Evolutionary conservation across 2,888 invertebrate species (phyloP), one percentile per base, ranked within the genome.

Genomic region (Arenicola marina): DNA sequence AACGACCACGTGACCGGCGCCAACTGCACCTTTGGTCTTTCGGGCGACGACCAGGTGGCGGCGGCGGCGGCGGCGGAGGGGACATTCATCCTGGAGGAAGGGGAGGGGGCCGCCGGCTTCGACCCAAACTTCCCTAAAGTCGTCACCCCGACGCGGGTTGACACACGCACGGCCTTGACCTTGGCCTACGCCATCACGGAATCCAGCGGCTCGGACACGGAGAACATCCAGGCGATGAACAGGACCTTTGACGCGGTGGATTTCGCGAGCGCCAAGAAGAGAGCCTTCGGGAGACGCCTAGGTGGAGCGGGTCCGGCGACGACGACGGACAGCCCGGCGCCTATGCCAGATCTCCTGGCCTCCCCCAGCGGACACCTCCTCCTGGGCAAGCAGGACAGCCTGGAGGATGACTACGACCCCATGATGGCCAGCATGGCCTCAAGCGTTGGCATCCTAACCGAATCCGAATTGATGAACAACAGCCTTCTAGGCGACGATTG

Each of bases 111-210:
- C n/a, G n/a, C n/a, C n/a, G n/a, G n/a, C 11, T 29, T 24, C 21
- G 53, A 29, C 21, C 4, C 26, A 28, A 24, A 26, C n/a, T 28
- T 57, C n/a, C 29, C 31, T 4, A n/a, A 4, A 7, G 46, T 45
- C 44, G 18, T 21, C n/a, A 4, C 34, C 15, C 43, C 51, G n/a
- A 28, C 33, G 21, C n/a, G 59, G 7, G 56, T 66, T 3, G 66
- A 66, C 34, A 21, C 59, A 15, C 51, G 46, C 38, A 60, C 59
- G 15, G 66, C 66, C n/a, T 48, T 60, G 26, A 66, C 66, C n/a
- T 45, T 66, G 33, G 57, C 66, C 31, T 66, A 66, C 34, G 56
- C 34, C 31, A 15, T 66, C n/a, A n/a, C n/a, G n/a, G 62, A 66
- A 18, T 26, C 56, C 24, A 55, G 45, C 55, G 60, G 55, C 4